Base-by-base conservation (phyloP, 2,888 invertebrate species). In the Drosophila formosana region DNA sequence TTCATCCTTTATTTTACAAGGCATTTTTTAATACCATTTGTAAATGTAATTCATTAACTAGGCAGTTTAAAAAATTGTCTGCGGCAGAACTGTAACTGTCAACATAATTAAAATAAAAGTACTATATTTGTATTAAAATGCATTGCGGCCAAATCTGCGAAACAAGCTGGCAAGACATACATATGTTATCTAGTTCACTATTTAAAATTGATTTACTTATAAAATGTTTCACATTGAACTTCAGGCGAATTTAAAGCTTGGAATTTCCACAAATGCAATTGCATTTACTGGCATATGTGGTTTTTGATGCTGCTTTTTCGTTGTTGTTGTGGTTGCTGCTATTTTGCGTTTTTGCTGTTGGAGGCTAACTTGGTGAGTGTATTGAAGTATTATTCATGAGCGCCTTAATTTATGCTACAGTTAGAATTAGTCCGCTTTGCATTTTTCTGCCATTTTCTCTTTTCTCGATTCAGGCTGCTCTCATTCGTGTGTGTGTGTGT, bases 331-430 rank as follows among this genome's bases (percentile, higher is more conserved):
- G 53, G 37, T 28, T 62, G 46, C 23, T 39, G 50, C 18, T 51
- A 47, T 23, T 53, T 39, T 41, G 18, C 60, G 64, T 32, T 28
- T n/a, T 23, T 26, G n/a, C n/a, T 72, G 60, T 30, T 47, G 53
- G 58, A 49, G 58, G 47, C 25, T 73, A 66, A 28, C 47, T 64
- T 62, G 62, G 53, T 70, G 68, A 67, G 71, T 82, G 85, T 80
- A 88, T 88, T 88, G 78, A 88, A 85, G 88, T 85, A 85, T 85
- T 85, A 85, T 85, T 85, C 85, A 85, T 85, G 81, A 85, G 85
- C 56, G 77, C 83, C 73, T 85, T 83, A 85, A 85, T 88, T 88
- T 85, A 85, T 85, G 83, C 85, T 85, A 85, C 88, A 85, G 83
- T 85, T 85, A 69, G 83, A 84, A 84, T 84, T 84, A 87, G 83